Conservation (phyloP, 2,888 invertebrate genomes). For the Bursaphelenchus okinawaensis region DNA sequence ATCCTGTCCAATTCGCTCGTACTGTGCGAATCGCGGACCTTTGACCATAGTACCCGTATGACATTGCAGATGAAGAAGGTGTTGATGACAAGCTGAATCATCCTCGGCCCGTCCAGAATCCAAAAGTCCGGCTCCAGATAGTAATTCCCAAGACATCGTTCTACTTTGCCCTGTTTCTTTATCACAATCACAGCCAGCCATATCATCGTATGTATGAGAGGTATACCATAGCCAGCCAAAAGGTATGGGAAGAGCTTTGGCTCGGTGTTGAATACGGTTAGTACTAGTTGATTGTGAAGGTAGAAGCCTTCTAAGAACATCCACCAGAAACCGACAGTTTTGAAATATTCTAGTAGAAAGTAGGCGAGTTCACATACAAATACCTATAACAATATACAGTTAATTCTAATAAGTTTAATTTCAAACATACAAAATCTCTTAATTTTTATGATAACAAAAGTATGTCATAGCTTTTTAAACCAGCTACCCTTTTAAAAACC, state of each 20-base stretch:
- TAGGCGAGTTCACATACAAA: constrained; percentile 75
- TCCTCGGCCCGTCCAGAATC: constrained; percentile 82
- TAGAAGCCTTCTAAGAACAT: constrained; percentile 91
- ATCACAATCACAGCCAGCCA: constrained; percentile 52
- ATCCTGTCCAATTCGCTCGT: constrained; percentile 60
- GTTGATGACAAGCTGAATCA: constrained; percentile 69
- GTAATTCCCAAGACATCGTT: constrained; percentile 55
- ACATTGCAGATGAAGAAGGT: constrained; percentile 61
- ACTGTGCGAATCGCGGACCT: constrained; percentile 60
- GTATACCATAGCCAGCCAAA: constrained; percentile 35
- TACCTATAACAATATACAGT: too few species aligned
- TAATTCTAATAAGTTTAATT: constrained; percentile 33
- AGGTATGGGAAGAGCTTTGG: constrained; percentile 57
- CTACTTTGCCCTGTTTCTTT: constrained; percentile 49
- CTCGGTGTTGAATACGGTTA: constrained; percentile 64
- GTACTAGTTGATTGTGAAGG: constrained; percentile 72
- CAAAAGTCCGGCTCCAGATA: constrained; percentile 63
- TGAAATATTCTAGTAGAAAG: constrained; percentile 77
- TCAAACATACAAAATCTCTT: background rate
- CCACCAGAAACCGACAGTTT: constrained; percentile 89
- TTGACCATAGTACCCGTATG: constrained; percentile 61
- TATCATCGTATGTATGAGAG: constrained; percentile 48
- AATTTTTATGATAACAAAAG: too few species aligned
- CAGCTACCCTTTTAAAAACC: background rate
- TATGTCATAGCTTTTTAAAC: background rate